Percentiles rank a stretch among this genome's conserved stretches.
Evolutionary conservation across 1,140 invertebrate genomes (phyloP).

Genomic region (Drosophila obscura): DNA sequence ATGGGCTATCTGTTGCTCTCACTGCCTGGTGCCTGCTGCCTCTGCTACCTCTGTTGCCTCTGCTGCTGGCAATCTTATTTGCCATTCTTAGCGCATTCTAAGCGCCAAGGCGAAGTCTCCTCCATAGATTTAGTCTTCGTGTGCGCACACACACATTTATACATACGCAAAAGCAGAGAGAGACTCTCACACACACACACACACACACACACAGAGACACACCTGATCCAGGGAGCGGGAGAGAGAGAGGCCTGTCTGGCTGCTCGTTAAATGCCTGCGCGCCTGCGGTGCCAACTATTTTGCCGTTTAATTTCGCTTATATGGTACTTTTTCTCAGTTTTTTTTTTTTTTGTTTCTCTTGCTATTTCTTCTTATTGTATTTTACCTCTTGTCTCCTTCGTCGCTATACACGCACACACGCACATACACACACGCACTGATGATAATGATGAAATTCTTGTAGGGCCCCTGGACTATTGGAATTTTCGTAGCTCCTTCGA

Average conservation of each 20-base stretch:
- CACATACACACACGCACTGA: constrained; percentile 20
- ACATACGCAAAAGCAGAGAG: not conserved
- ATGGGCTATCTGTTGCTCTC: constrained; percentile 1
- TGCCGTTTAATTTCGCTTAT: constrained; percentile 81
- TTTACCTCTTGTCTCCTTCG: constrained; percentile 44
- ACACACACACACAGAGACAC: constrained; percentile 14
- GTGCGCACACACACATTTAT: constrained; percentile 13
- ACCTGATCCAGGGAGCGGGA: constrained; percentile 32
- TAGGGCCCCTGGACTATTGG: constrained; percentile 56
- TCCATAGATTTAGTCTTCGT: constrained; percentile 21
- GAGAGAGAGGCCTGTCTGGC: constrained; percentile 15
- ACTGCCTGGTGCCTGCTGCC: not conserved
- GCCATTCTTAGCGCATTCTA: constrained; percentile 81
- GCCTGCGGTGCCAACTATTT: constrained; percentile 77
- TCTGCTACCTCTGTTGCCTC: constrained; percentile 1
- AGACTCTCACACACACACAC: constrained; percentile 10
- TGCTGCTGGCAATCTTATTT: constrained; percentile 63
- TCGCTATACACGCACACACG: constrained; percentile 20
- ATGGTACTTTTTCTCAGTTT: constrained; percentile 65
- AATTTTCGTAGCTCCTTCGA: constrained; percentile 27
- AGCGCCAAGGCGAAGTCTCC: constrained; percentile 38
- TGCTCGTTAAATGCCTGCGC: constrained; percentile 18
- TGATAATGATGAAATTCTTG: constrained; percentile 67
- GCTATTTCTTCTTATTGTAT: constrained; percentile 56
- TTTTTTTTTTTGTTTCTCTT: constrained; percentile 41